Evolutionary conservation across 2,888 invertebrate genomes (phyloP).

Genomic region (Brassicogethes aeneus): DNA sequence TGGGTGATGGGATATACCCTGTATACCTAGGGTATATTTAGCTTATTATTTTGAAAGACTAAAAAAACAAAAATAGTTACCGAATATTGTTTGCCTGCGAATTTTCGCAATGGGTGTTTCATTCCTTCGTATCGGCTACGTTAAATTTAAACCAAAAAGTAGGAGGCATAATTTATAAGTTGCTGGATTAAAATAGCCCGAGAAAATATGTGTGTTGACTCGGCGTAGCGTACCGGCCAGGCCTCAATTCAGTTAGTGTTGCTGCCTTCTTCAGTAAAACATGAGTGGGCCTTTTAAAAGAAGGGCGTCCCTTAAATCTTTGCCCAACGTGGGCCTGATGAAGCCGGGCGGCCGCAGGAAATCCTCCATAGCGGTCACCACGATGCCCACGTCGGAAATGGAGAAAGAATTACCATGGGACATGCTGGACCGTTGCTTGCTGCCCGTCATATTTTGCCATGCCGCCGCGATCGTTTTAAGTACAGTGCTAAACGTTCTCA

Average conservation of each 20-base stretch:
- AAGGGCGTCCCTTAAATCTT: constrained; percentile 35
- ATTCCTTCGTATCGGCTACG: constrained; percentile 2
- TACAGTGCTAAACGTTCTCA: constrained; percentile 58
- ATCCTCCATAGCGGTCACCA: constrained; percentile 40
- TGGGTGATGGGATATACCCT: too few relatives aligned
- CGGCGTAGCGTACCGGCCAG: constrained; percentile 19
- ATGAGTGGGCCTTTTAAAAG: constrained; percentile 41
- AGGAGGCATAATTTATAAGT: constrained; percentile 22
- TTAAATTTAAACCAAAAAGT: constrained; percentile 22
- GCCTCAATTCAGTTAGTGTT: constrained; percentile 12
- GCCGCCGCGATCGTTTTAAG: constrained; percentile 69
- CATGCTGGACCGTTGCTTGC: constrained; percentile 60
- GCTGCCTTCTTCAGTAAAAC: constrained; percentile 7
- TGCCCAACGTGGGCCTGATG: constrained; percentile 33
- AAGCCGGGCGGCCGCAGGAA: constrained; percentile 36
- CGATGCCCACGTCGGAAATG: constrained; percentile 44
- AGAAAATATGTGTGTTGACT: constrained; percentile 12
- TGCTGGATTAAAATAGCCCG: constrained; percentile 16
- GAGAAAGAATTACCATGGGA: constrained; percentile 60
- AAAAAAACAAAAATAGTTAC: too few relatives aligned
- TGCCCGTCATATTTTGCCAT: constrained; percentile 73
- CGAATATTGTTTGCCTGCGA: not conserved
- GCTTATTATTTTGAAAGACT: too few relatives aligned
- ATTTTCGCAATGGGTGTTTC: not conserved
- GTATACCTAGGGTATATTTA: too few relatives aligned